Evolutionary conservation across 2,113 vertebrate species (phyloP).

Genomic region (Tricholaema leucomelas): DNA sequence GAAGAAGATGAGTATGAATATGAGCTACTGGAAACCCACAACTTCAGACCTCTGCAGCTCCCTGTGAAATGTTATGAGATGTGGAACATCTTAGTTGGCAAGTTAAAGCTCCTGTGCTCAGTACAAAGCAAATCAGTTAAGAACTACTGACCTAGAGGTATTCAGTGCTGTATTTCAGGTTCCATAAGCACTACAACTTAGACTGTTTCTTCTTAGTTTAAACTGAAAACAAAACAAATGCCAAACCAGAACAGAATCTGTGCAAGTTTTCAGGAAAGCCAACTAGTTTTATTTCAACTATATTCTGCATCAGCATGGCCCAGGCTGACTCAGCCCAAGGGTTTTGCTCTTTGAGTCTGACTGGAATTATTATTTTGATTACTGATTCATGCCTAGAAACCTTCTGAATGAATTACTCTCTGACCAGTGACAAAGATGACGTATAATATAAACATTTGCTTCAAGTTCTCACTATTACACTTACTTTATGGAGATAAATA

Average conservation of each 20-base stretch:
- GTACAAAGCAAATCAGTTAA: background rate
- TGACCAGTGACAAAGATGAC: conserved; percentile 38
- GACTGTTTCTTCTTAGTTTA: background rate
- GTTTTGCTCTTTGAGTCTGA: background rate
- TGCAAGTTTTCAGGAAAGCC: background rate
- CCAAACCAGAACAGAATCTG: background rate
- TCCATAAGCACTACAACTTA: background rate
- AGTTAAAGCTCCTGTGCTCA: background rate
- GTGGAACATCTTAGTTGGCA: background rate
- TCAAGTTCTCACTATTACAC: conserved; percentile 52
- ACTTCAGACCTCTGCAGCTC: background rate
- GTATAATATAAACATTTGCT: conserved; percentile 28
- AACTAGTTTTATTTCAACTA: background rate
- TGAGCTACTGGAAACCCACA: background rate
- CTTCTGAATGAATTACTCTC: conserved; percentile 23
- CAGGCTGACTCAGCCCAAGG: background rate
- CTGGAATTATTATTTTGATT: conserved; percentile 1
- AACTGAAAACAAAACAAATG: background rate
- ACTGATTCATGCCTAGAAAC: conserved; percentile 12
- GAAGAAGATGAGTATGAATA: background rate
- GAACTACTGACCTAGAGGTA: background rate
- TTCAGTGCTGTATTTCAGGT: background rate
- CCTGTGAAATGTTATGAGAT: background rate
- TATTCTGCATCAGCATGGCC: background rate
- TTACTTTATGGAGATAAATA: conserved; percentile 70